Evolutionary conservation across 2,113 vertebrate genomes (phyloP).

Genomic region (Peromyscus polionotus): DNA sequence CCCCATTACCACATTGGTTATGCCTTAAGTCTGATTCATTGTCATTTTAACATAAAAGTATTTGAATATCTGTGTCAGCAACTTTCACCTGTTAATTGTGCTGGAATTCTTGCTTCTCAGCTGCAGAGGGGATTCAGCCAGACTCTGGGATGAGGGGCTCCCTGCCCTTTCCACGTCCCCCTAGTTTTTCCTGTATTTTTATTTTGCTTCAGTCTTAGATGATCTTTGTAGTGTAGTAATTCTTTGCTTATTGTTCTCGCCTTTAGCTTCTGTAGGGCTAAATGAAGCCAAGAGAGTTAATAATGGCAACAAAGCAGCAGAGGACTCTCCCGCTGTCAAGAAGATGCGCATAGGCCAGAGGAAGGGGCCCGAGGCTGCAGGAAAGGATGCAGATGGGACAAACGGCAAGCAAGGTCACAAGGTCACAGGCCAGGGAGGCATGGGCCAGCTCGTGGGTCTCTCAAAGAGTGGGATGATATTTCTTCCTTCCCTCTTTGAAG

Average conservation of each 20-base stretch:
- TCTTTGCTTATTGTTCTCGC: constrained; percentile 26
- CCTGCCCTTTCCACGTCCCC: neutral
- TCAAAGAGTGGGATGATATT: neutral
- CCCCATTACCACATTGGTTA: neutral
- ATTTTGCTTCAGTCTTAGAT: neutral
- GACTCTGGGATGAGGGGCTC: neutral
- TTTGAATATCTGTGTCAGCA: neutral
- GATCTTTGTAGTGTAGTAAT: neutral
- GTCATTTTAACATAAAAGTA: neutral
- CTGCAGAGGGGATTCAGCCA: neutral
- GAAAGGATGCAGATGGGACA: neutral
- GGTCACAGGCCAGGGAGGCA: neutral
- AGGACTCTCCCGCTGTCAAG: constrained; percentile 57
- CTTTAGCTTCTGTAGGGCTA: constrained; percentile 25
- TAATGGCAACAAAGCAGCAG: constrained; percentile 25
- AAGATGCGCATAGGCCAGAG: constrained; percentile 57
- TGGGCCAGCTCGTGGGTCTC: neutral
- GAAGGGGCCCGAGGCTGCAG: neutral
- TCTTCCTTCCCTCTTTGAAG: neutral
- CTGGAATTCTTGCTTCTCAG: neutral
- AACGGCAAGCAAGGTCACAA: constrained; percentile 44
- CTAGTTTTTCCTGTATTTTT: neutral
- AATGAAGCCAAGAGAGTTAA: constrained; percentile 44
- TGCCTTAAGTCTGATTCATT: neutral
- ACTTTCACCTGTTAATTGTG: neutral